Evolutionary conservation across 2,888 invertebrate genomes (phyloP).

Genomic region (Zaprionus lineosus): DNA sequence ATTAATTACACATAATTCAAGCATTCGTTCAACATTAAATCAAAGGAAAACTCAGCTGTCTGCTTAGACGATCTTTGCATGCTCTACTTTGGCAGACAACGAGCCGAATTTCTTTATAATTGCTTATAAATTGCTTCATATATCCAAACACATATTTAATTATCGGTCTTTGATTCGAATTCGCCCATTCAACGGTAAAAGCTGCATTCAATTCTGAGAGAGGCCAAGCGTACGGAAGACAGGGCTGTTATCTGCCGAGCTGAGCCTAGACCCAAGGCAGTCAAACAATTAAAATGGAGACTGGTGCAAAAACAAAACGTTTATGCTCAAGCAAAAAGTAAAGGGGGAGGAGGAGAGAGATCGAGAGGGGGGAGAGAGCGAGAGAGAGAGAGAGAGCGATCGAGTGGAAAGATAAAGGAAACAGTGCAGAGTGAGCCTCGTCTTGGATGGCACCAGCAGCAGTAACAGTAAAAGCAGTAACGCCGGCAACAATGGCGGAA

Average conservation of each 20-base stretch:
- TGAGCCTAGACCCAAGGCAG: conserved; percentile 3
- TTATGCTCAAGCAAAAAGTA: conserved; percentile 14
- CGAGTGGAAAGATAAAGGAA: too few species aligned
- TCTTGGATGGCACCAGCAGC: neutral
- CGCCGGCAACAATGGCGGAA: too few species aligned
- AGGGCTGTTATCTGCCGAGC: too few species aligned
- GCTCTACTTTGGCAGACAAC: too few species aligned
- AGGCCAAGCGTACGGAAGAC: too few species aligned
- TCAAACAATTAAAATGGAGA: conserved; percentile 54
- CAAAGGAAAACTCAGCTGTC: neutral
- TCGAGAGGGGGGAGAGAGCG: neutral
- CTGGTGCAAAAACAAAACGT: conserved; percentile 72
- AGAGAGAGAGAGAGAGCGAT: neutral
- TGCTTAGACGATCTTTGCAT: conserved; percentile 15
- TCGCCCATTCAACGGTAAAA: too few species aligned
- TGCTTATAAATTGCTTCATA: too few species aligned
- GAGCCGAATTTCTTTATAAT: too few species aligned
- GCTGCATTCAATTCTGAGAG: too few species aligned
- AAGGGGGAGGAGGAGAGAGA: conserved; percentile 5
- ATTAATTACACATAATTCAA: conserved; percentile 53
- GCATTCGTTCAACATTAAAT: conserved; percentile 28
- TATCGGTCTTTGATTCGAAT: too few species aligned
- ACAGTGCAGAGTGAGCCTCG: too few species aligned
- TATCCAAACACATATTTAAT: too few species aligned
- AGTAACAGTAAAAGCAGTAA: conserved; percentile 4